These are phyloP conservation scores for Ondatra zibethicus DNA, from an alignment of 2,113 vertebrate genomes.

Conservation along the genomic window DNA sequence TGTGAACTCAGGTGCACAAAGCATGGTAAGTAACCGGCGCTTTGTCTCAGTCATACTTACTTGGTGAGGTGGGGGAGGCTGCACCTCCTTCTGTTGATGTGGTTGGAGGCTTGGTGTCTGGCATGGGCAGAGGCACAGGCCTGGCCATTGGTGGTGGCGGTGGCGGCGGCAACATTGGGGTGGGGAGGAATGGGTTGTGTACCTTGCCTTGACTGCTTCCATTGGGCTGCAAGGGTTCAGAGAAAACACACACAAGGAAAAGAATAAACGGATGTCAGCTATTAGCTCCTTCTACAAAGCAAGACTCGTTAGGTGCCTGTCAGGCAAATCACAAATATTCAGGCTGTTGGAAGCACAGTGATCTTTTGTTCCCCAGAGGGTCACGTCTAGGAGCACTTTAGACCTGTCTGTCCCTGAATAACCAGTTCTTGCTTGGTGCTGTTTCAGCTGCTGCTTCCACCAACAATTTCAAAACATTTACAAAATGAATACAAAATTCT, in stretches of 20 bases:
- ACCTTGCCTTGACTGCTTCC: conserved; percentile 99
- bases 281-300: conserved; percentile 56
- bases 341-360: neutral
- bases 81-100: conserved; percentile 97
- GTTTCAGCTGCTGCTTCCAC: neutral
- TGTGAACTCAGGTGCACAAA: neutral
- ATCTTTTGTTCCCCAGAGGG: neutral
- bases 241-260: conserved; percentile 33
- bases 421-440: neutral
- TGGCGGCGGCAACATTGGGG: conserved; percentile 98
- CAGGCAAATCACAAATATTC: neutral
- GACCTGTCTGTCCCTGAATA: neutral
- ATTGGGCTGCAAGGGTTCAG: conserved; percentile 90
- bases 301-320: neutral
- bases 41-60: conserved; percentile 89
- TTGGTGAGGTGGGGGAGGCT: conserved; percentile 97
- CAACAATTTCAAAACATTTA: neutral
- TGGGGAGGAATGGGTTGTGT: conserved; percentile 99
- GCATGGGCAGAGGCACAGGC: conserved; percentile 97
- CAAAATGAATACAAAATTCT: neutral
- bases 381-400: neutral
- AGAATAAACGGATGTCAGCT: conserved; percentile 68
- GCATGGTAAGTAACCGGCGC: neutral
- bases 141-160: conserved; percentile 98
- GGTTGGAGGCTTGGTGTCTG: conserved; percentile 97